phyloP scores from a whole-genome alignment of 1,140 invertebrate species.

The Papilio polyxenes region DNA sequence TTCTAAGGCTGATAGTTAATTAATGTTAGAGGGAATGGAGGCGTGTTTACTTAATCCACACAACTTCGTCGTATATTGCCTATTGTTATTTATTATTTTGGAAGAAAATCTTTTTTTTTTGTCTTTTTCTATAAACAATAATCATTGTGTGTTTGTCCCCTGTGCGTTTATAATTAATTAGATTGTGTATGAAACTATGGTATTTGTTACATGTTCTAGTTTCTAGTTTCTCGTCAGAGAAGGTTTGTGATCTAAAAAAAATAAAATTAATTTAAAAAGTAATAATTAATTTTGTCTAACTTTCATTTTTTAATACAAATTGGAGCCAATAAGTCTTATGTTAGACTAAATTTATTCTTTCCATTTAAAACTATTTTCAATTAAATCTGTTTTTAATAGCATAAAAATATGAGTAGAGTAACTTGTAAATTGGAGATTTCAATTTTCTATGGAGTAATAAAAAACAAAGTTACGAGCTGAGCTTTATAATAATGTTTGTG shows the following conservation, averaged over 20 bases:
- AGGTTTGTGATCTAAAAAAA: no score
- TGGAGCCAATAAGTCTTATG: no score
- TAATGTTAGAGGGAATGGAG: neutral
- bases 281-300: no score
- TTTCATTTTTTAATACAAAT: no score
- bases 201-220: no score
- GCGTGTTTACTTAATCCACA: neutral
- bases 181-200: no score
- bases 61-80: neutral
- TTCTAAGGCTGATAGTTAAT: neutral
- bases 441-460: constrained; percentile 18
- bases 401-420: neutral
- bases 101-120: neutral
- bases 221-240: no score
- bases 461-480: constrained; percentile 9
- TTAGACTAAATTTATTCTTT: no score
- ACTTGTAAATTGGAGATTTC: constrained; percentile 11
- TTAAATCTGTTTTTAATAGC: neutral
- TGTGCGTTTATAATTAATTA: no score
- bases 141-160: neutral
- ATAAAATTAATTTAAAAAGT: no score
- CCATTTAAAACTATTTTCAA: neutral
- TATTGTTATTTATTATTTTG: neutral
- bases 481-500: neutral
- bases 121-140: neutral